Base-by-base conservation (phyloP, 2,797 vertebrate species). In the Tenualosa thibaudeaui region DNA sequence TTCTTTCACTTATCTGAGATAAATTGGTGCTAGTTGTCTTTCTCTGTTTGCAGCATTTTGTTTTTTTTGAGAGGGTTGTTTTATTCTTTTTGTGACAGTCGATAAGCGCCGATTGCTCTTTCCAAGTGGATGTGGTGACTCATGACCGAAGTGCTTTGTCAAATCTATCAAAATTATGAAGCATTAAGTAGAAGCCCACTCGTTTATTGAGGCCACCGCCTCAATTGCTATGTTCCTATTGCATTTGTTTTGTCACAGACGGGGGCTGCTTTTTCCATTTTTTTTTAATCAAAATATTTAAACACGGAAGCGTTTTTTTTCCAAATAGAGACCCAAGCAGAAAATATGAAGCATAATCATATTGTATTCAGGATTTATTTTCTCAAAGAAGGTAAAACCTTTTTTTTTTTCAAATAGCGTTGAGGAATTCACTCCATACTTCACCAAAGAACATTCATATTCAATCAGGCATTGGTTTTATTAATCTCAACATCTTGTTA, bases 61-160 rank as follows among this genome's bases (percentile, higher is more conserved):
- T 71, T 65, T 40, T 15, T 78, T 6, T 40, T 43, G 40, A 78
- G 19, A 78, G 40, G 37, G 71, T 22, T 46, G 71, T 78, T 78
- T 78, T 22, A 6, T 46, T 78, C 17, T 40, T 46, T 46, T 22
- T 17, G 19, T 78, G 40, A 40, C 71, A 40, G 40, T 43, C 19
- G 5, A 78, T 78, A 17, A 78, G 10, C 13, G 31, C 3, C 26
- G 1, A 37, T 15, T 37, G 65, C 65, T 17, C 1, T 71, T 37
- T 71, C 65, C 65, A 78, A 78, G 71, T 78, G 71, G 71, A 9
- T 78, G 37, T 46, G 40, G 71, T 78, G 71, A 78, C 40, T 78
- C 68, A 43, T 22, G 37, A 75, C 31, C 19, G 31, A 19, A 46
- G 71, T 78, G 37, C 71, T 78, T 46, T 78, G 71, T 78, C 37